Conservation (phyloP, 2,797 vertebrate genomes). For the Tamandua tetradactyla region DNA sequence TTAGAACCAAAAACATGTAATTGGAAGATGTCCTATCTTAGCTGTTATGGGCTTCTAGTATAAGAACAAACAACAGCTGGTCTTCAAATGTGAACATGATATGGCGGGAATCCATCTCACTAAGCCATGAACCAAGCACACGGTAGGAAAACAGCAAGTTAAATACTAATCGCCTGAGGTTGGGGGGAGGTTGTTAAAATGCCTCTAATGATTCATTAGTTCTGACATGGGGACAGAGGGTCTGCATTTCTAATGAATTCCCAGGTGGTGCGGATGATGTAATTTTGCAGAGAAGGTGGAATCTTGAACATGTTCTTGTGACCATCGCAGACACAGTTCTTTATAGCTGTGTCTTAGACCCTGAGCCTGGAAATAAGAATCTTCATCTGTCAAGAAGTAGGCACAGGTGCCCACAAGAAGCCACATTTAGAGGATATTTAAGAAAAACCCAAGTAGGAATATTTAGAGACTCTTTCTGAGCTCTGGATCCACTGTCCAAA, state of each 20-base stretch:
- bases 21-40: constrained; percentile 68
- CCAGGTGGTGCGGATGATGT: neutral
- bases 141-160: constrained; percentile 41
- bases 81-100: constrained; percentile 59
- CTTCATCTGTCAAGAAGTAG: neutral
- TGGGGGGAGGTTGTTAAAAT: accelerated
- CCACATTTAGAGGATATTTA: neutral
- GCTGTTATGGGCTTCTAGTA: neutral
- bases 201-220: neutral
- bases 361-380: neutral
- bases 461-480: neutral
- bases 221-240: neutral
- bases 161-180: neutral
- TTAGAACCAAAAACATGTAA: constrained; percentile 55
- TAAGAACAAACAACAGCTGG: constrained; percentile 75
- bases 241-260: neutral
- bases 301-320: neutral
- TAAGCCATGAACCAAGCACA: constrained; percentile 29
- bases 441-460: neutral
- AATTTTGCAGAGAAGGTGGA: accelerated
- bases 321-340: neutral
- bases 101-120: constrained; percentile 42
- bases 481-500: neutral
- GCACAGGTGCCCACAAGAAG: neutral
- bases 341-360: neutral